Evolutionary conservation across 1,140 invertebrate genomes (phyloP).

Genomic region (Drosophila melanica): DNA sequence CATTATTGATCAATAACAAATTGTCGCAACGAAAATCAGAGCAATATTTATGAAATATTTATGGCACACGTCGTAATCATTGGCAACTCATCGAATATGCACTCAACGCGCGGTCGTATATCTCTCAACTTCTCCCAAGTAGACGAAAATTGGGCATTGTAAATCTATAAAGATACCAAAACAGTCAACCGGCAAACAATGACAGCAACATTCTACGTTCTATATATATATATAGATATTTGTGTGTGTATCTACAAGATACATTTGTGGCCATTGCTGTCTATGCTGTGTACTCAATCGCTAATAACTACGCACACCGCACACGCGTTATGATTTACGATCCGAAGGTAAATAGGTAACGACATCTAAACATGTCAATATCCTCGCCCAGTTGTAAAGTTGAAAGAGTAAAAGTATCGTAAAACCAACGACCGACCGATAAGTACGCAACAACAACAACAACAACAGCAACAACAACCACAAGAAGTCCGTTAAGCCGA

Average conservation of each 20-base stretch:
- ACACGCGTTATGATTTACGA: constrained; percentile 81
- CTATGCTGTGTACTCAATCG: constrained; percentile 15
- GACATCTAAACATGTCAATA: constrained; percentile 82
- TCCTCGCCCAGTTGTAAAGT: constrained; percentile 77
- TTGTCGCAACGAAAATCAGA: constrained; percentile 82
- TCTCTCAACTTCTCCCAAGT: constrained; percentile 78
- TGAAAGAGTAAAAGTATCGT: constrained; percentile 80
- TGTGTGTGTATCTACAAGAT: constrained; percentile 53
- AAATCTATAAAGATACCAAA: constrained; percentile 77
- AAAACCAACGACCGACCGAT: constrained; percentile 64
- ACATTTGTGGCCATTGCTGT: constrained; percentile 30
- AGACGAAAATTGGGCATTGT: constrained; percentile 81
- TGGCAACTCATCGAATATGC: constrained; percentile 71
- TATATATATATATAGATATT: constrained; percentile 15
- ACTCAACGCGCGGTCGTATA: constrained; percentile 64
- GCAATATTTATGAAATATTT: constrained; percentile 82
- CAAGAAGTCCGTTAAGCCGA: constrained; percentile 33
- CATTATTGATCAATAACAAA: constrained; percentile 78
- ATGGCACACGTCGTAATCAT: constrained; percentile 78
- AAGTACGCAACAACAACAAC: constrained; percentile 61
- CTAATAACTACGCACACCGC: constrained; percentile 44
- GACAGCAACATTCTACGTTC: constrained; percentile 16
- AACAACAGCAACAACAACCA: constrained; percentile 19
- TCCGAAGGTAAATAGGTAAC: constrained; percentile 77
- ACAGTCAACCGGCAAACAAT: constrained; percentile 27